Evolutionary conservation across 2,797 vertebrate species (phyloP), one percentile per base, ranked within the genome.

Genomic region (Triplophysa bombifrons): DNA sequence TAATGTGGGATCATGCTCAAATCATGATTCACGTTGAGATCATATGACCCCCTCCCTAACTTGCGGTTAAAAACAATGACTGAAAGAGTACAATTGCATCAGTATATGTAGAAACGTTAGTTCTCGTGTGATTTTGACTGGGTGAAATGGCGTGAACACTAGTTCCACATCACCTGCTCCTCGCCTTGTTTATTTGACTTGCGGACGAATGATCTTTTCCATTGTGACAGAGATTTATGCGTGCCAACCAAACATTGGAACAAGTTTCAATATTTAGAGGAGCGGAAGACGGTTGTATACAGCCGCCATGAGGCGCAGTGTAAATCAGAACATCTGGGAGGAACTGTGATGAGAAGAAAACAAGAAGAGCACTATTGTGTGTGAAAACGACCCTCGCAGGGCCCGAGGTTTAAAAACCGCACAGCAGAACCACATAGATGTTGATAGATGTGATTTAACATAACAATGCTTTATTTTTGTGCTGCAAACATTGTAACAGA

Each of bases 261-360:
- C 67, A 80, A 76, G 80, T 86, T 82, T 86, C 80, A 86, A 85
- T 87, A 84, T 87, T 86, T 87, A 50, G 84, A 74, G 22, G 30
- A 78, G 56, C 56, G 44, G 63, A 84, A 72, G 69, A 78, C 58
- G 84, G 75, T 85, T 85, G 85, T 85, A 82, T 85, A 88, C 76
- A 87, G 74, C 56, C 73, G 75, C 70, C 75, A 75, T 55, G 76
- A 80, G 80, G 76, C 64, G 61, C 84, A 76, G 68, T 80, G 80
- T 82, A 84, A 86, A 86, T 80, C 72, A 81, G 83, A 85, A 84
- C 83, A 85, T 88, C 73, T 87, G 80, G 75, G 44, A 72, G 64
- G 67, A 86, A 81, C 71, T 56, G 77, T 51, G 63, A 53, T 72
- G 53, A 82, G 72, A 76, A 44, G 78, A 79, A 84, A 11, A 55